Percentiles rank a stretch among this genome's conserved stretches.
These are phyloP conservation scores for Pagetopsis macropterus DNA, from an alignment of 2,797 vertebrate genomes.

Conservation along the genomic window DNA sequence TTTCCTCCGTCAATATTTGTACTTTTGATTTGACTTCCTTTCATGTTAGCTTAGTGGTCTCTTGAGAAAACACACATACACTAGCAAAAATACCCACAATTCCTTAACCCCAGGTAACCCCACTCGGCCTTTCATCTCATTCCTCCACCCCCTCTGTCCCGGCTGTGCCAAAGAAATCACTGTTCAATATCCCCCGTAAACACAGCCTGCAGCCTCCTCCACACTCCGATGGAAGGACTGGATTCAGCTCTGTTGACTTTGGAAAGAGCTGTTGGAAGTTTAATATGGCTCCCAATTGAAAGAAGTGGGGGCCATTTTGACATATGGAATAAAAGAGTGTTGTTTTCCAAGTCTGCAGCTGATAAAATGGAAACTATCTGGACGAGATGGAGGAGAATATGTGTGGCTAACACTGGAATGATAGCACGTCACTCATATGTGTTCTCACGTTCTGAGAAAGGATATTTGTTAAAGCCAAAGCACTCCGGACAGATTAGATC, in stretches of 20 bases:
- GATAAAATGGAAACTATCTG: slow-evolving; percentile 45
- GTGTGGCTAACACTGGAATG: slow-evolving; percentile 17
- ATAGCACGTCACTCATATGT: slow-evolving; percentile 29
- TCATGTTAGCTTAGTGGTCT: slow-evolving; percentile 6
- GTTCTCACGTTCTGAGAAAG: slow-evolving; percentile 37
- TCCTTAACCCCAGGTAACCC: slow-evolving; percentile 65
- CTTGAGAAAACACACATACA: slow-evolving; percentile 5
- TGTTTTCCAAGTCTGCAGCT: slow-evolving; percentile 60
- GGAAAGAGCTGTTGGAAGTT: slow-evolving; percentile 66
- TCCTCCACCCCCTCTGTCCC: slow-evolving; percentile 48
- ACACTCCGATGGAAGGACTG: slow-evolving; percentile 66
- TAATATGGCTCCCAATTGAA: slow-evolving; percentile 63
- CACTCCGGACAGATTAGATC: slow-evolving; percentile 19
- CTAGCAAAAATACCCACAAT: slow-evolving; percentile 15
- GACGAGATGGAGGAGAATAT: slow-evolving; percentile 25
- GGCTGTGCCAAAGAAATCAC: slow-evolving; percentile 72
- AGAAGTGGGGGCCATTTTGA: slow-evolving; percentile 52
- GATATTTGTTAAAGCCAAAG: slow-evolving; percentile 30
- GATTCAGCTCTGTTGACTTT: slow-evolving; percentile 78
- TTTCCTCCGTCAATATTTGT: not conserved
- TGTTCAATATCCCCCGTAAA: slow-evolving; percentile 67
- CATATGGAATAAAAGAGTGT: slow-evolving; percentile 58
- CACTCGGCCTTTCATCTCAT: slow-evolving; percentile 55
- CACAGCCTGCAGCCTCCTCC: slow-evolving; percentile 63
- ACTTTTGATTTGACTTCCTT: slow-evolving; percentile 6